Conservation (phyloP, 2,888 invertebrate species). For the Uloborus plumipes region DNA sequence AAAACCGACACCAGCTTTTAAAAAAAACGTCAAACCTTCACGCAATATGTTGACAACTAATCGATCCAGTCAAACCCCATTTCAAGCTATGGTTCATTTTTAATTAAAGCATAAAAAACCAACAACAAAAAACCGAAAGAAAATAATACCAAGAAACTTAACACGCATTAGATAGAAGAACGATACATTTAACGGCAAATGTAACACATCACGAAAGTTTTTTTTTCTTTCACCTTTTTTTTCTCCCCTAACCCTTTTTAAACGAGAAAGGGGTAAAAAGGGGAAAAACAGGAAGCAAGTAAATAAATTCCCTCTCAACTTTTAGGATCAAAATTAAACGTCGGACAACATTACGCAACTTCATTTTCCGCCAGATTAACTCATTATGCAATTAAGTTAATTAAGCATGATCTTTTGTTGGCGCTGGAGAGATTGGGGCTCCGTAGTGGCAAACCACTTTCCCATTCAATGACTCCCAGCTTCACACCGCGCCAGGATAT, state of each 20-base stretch:
- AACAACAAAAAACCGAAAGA: too few relatives aligned
- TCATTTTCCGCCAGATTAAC: constrained; percentile 62
- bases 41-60: too few relatives aligned
- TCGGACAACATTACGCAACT: constrained; percentile 43
- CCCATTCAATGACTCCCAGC: constrained; percentile 29
- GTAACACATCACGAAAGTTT: not conserved
- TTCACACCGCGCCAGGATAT: constrained; percentile 26
- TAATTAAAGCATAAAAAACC: too few relatives aligned
- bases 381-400: constrained; percentile 63
- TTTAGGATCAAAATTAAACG: constrained; percentile 59
- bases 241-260: not conserved
- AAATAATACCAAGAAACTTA: too few relatives aligned
- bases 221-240: not conserved
- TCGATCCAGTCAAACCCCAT: too few relatives aligned
- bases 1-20: too few relatives aligned
- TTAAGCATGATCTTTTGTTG: constrained; percentile 57
- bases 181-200: too few relatives aligned
- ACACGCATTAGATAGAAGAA: too few relatives aligned
- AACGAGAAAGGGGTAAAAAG: not conserved
- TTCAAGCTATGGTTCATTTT: too few relatives aligned
- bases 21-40: too few relatives aligned
- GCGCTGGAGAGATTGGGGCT: constrained; percentile 7
- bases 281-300: constrained; percentile 2
- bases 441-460: constrained; percentile 41
- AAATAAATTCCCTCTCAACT: constrained; percentile 41